These are phyloP conservation scores for Echeneis naucrates DNA, from an alignment of 2,797 vertebrate species.

Conservation along the genomic window DNA sequence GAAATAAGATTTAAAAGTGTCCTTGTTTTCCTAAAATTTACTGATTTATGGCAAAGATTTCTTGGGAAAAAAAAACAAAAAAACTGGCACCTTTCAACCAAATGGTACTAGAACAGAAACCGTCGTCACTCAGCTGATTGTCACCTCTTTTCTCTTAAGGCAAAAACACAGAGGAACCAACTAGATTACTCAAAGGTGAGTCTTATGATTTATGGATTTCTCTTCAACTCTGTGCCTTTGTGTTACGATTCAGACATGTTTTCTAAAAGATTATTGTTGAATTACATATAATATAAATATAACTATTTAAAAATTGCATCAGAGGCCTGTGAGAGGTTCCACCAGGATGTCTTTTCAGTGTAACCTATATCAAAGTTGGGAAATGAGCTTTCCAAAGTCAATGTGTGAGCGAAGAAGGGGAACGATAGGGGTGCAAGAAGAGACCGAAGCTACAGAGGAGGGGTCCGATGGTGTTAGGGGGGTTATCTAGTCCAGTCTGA, in stretches of 20 bases:
- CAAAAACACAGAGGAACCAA: conserved; percentile 85
- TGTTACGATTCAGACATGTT: neutral
- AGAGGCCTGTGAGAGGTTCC: neutral
- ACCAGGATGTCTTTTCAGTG: conserved; percentile 64
- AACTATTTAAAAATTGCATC: neutral
- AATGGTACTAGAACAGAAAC: neutral
- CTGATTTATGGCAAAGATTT: neutral
- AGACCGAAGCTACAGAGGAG: conserved; percentile 72
- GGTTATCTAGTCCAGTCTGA: conserved; percentile 84
- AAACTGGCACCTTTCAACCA: neutral
- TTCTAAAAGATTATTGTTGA: neutral
- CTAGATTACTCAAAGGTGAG: conserved; percentile 92
- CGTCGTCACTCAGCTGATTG: neutral
- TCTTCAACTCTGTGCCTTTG: neutral
- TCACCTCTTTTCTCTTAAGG: conserved; percentile 80
- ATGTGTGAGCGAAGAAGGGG: conserved; percentile 72
- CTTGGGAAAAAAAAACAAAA: no score
- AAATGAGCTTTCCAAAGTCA: conserved; percentile 82
- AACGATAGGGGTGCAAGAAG: conserved; percentile 66
- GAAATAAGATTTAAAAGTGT: neutral
- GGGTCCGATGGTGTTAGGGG: conserved; percentile 67
- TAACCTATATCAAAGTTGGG: conserved; percentile 77
- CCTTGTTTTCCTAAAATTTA: neutral
- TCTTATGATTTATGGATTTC: neutral
- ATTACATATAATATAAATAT: no score